phyloP scores from a whole-genome alignment of 2,888 invertebrate genomes.

The Phortica magna region DNA sequence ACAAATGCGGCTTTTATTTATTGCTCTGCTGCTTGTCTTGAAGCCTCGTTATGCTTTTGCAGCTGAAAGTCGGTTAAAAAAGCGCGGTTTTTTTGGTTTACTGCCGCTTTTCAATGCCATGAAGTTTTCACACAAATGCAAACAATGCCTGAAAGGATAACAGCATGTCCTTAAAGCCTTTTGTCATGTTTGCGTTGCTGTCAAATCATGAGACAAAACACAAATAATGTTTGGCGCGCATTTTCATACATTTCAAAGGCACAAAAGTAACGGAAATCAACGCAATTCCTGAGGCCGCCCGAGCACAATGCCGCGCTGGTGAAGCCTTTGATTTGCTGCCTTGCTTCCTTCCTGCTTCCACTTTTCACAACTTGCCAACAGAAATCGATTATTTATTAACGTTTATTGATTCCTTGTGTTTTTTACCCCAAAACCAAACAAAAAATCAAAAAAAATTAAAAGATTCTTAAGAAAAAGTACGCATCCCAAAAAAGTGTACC shows the following conservation, averaged over 20 bases:
- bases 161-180: slow-evolving; percentile 14
- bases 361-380: slow-evolving; percentile 56
- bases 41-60: not conserved
- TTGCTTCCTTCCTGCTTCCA: slow-evolving; percentile 45
- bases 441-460: slow-evolving; percentile 26
- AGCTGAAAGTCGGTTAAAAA: not conserved
- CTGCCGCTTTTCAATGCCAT: slow-evolving; percentile 1
- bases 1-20: not conserved
- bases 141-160: slow-evolving; percentile 31
- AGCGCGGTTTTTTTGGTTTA: not conserved
- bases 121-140: slow-evolving; percentile 16
- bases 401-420: slow-evolving; percentile 62
- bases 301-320: slow-evolving; percentile 46
- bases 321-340: slow-evolving; percentile 50
- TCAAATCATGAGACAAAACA: slow-evolving; percentile 35
- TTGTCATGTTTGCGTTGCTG: not conserved
- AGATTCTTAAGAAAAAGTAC: slow-evolving; percentile 52
- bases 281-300: slow-evolving; percentile 2
- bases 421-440: slow-evolving; percentile 10
- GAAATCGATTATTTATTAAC: slow-evolving; percentile 64
- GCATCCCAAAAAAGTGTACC: not conserved
- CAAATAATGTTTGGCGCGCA: not conserved
- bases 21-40: not conserved
- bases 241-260: not conserved
- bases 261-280: slow-evolving; percentile 26